Evolutionary conservation across 2,888 invertebrate species (phyloP), one percentile per base, ranked within the genome.

Genomic region (Calameuta idolon): DNA sequence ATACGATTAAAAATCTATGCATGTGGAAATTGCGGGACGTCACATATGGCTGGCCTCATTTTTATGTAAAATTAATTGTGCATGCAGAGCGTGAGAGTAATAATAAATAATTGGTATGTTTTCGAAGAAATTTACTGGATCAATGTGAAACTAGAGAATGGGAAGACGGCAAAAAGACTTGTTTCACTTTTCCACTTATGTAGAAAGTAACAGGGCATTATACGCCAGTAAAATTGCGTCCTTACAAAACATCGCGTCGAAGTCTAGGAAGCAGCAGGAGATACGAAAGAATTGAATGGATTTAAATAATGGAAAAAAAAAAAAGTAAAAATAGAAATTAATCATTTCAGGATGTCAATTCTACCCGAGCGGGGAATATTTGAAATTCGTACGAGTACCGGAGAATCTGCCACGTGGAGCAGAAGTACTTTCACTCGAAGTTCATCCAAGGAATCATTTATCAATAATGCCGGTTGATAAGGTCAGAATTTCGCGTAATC

Each of bases 351-450:
- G 95, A 90, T 97, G 97, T 90, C 96, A 96, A 89, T 97, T 97
- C 92, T 96, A 96, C 89, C 96, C 97, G 11, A 93, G 94, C 3
- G 96, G 96, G 68, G 97, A 97, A 91, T 97, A 97, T 87, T 92
- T 97, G 82, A 94, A 96, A 86, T 97, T 97, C 88, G 96, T 97
- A 79, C 94, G 97, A 84, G 95, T 97, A 83, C 96, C 97, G 11
- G 97, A 97, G 91, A 96, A 96, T 90, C 92, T 96, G 11, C 93
- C 93, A 79, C 94, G 96, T 1, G 97, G 97, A 15, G 95, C 95
- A 77, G 96, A 97, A 90, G 95, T 97, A 15, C 92, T 97, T 35
- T 93, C 94, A 82, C 93, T 97, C 11, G 96, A 97, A 92, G 97
- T 97, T n/a, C 95, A 96, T 92, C 97, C 97, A 11, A 94, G 96